Percentiles rank a stretch among this genome's conserved stretches.
These are phyloP conservation scores for Pseudopodoces humilis DNA, from an alignment of 2,113 vertebrate species.

Conservation along the genomic window DNA sequence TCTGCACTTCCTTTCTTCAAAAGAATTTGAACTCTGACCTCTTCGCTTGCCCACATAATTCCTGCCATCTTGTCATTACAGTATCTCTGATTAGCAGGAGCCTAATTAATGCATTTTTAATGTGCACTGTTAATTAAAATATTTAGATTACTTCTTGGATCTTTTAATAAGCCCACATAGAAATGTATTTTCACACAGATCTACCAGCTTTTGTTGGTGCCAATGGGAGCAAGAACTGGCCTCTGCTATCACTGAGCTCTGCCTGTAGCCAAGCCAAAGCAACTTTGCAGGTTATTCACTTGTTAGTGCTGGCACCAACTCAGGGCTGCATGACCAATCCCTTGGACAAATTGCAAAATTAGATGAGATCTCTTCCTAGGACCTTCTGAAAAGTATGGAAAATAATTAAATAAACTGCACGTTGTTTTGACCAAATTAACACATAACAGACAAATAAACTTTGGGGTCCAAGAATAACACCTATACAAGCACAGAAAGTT, in stretches of 20 bases:
- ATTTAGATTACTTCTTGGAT: neutral
- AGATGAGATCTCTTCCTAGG: neutral
- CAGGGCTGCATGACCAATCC: neutral
- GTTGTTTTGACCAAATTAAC: neutral
- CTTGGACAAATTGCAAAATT: neutral
- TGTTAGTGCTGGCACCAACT: neutral
- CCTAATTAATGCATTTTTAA: neutral
- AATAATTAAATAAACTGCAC: neutral
- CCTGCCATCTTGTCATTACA: neutral
- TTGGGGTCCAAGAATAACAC: neutral
- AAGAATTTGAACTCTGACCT: slow-evolving; percentile 2
- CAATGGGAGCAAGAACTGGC: neutral
- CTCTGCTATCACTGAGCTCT: neutral
- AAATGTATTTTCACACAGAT: neutral
- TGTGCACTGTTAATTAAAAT: neutral
- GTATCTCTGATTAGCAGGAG: neutral
- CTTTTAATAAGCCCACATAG: neutral
- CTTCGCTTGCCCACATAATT: neutral
- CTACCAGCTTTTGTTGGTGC: neutral
- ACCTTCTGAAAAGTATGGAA: neutral
- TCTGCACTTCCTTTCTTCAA: neutral
- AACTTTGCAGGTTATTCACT: neutral
- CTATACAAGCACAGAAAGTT: neutral
- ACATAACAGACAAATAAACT: neutral
- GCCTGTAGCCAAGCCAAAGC: neutral